Conservation (phyloP, 2,113 vertebrate genomes). For the Lagopus leucura region DNA sequence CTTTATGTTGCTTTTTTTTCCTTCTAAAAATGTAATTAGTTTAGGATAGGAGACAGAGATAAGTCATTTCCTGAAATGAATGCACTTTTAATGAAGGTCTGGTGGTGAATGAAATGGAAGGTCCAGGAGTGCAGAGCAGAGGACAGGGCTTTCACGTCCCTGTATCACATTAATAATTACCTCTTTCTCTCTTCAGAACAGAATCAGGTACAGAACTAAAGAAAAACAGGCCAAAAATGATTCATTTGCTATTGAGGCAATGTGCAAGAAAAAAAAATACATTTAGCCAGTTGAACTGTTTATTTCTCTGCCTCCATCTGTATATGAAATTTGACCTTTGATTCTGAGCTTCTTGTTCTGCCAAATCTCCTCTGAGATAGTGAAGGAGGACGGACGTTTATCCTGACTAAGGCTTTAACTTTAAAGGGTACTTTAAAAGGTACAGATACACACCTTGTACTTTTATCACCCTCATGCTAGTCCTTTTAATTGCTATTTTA, state of each 20-base stretch:
- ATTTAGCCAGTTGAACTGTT: background rate
- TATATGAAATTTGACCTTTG: background rate
- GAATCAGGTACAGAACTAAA: slow-evolving; percentile 74
- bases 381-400: background rate
- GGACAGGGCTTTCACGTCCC: background rate
- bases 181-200: slow-evolving; percentile 75
- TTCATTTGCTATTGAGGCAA: background rate
- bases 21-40: background rate
- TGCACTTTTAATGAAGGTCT: slow-evolving; percentile 46
- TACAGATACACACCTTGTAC: background rate
- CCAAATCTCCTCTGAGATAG: background rate
- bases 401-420: background rate
- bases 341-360: background rate
- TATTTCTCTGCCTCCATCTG: background rate
- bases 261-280: background rate
- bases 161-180: slow-evolving; percentile 53
- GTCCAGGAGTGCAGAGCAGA: background rate
- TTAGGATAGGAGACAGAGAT: background rate
- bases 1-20: slow-evolving; percentile 55
- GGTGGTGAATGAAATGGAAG: slow-evolving; percentile 63
- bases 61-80: slow-evolving; percentile 67
- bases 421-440: background rate
- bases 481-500: slow-evolving; percentile 21
- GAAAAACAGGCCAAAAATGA: background rate
- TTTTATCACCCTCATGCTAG: background rate